phyloP scores from a whole-genome alignment of 2,797 vertebrate species.

The Coreius guichenoti region DNA sequence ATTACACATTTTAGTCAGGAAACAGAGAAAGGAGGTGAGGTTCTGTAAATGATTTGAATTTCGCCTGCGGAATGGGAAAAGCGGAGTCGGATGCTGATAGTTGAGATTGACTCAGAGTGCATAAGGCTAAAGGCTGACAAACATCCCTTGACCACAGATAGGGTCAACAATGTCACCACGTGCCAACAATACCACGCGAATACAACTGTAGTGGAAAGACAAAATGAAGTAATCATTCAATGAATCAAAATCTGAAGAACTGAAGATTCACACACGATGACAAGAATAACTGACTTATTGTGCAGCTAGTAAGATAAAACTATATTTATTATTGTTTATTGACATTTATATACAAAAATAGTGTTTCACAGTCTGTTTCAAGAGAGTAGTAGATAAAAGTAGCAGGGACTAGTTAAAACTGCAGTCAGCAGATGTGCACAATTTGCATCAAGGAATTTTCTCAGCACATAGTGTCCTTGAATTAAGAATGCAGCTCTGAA shows the following conservation, averaged over 20 bases:
- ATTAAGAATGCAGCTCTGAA: slow-evolving; percentile 80
- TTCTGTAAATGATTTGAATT: background rate
- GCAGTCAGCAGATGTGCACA: slow-evolving; percentile 5
- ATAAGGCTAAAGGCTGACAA: background rate
- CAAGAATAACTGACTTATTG: background rate
- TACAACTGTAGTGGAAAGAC: background rate
- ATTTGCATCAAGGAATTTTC: slow-evolving; percentile 83
- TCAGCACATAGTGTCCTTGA: slow-evolving; percentile 85
- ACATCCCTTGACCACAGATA: background rate
- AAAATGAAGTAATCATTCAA: background rate
- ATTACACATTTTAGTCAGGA: background rate
- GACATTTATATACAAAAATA: slow-evolving; percentile 11
- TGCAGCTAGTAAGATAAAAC: background rate
- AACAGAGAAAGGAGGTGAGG: background rate
- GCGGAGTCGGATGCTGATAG: background rate
- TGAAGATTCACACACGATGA: background rate
- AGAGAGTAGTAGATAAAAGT: background rate
- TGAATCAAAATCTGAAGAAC: background rate
- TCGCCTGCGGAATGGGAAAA: background rate
- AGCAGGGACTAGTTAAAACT: background rate
- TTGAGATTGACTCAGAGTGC: background rate
- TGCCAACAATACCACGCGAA: background rate
- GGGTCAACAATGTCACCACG: background rate
- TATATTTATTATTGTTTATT: background rate
- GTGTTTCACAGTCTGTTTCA: slow-evolving; percentile 20